Base-by-base conservation (phyloP, 2,797 vertebrate species). In the Presbytis comata region DNA sequence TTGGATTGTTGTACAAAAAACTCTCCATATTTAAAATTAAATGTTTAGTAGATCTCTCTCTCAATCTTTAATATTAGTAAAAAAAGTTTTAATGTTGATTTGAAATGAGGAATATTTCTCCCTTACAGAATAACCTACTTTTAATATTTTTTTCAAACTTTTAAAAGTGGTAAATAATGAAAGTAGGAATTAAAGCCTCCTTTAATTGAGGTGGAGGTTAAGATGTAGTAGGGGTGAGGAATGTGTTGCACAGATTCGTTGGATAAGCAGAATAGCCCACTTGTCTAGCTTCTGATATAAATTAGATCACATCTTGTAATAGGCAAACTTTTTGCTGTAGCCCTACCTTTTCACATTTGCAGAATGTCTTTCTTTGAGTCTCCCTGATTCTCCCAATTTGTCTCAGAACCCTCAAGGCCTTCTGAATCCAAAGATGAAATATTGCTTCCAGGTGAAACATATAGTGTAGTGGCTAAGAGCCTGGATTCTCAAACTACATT, bases 11-110 rank as follows among this genome's bases (percentile, higher is more conserved):
- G 0, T 74, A 84, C 22, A 93, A 57, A 44, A 90, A 75, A 75
- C 10, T 41, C 30, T 76, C 39, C 24, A 17, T 70, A 61, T 53
- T 87, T 94, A 44, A 80, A 95, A 92, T 78, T 76, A 94, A 26
- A 64, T 44, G 93, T 64, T 80, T 67, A 81, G 28, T 16, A 72
- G 10, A 86, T 86, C 14, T 44, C 13, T 85, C 22, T 55, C 33
- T 93, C n/a, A 44, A 30, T 70, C 59, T 89, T 97, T 88, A 81
- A 76, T 46, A 16, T 44, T 76, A 92, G 41, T 44, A 72, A 91
- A 84, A 67, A 80, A 9, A 41, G 48, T 55, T 87, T 61, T 36
- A 57, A 36, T 46, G 50, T 91, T 88, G 14, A 89, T 55, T 89
- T 88, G 17, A n/a, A 7, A 93, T 80, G 67, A 75, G 36, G 2